Conservation (phyloP, 2,888 invertebrate species). For the Nematopogon swammerdamellus region DNA sequence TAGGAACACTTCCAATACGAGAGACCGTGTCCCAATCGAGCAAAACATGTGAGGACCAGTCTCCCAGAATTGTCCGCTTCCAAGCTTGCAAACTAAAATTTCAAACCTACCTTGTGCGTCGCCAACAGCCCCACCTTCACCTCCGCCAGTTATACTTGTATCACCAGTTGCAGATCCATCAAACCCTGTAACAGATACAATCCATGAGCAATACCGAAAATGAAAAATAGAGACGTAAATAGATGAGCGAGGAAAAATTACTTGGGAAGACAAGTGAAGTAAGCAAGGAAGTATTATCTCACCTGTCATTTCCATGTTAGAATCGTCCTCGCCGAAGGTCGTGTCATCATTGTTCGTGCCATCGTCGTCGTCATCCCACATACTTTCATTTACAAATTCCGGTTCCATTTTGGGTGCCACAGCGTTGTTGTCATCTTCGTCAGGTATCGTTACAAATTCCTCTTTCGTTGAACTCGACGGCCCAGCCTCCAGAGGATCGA, state of each 20-base stretch:
- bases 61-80: background rate
- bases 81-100: background rate
- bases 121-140: constrained; percentile 52
- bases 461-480: constrained; percentile 55
- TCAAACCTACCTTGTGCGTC: constrained; percentile 57
- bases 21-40: background rate
- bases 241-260: background rate
- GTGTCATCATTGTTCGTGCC: constrained; percentile 62
- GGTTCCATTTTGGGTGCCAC: constrained; percentile 67
- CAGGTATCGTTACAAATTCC: constrained; percentile 51
- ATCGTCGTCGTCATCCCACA: constrained; percentile 60
- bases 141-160: constrained; percentile 46
- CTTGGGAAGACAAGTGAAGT: background rate
- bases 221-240: background rate
- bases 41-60: too few relatives aligned
- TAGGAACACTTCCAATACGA: background rate
- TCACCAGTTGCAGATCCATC: constrained; percentile 51
- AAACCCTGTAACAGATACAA: constrained; percentile 27
- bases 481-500: constrained; percentile 61
- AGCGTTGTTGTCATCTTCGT: constrained; percentile 52
- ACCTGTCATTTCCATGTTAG: constrained; percentile 63
- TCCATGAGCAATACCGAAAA: background rate
- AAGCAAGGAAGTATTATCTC: constrained; percentile 9
- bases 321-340: constrained; percentile 63
- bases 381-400: constrained; percentile 60